A percentile compares a stretch with the other conserved stretches of the same genome.
These are phyloP conservation scores for Aphodius granarius DNA, from an alignment of 2,888 invertebrate species.

Conservation along the genomic window DNA sequence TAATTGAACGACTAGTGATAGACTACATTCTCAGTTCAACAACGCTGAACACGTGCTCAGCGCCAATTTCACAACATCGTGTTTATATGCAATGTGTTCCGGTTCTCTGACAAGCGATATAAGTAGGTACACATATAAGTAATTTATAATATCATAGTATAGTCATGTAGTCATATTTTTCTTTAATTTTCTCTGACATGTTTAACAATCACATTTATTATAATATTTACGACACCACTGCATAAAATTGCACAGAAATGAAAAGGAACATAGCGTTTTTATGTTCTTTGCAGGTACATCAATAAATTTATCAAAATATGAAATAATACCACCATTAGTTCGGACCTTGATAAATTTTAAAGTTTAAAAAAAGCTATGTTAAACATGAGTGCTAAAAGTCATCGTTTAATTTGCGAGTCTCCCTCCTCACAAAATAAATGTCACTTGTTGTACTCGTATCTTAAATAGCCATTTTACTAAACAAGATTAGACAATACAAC, in stretches of 20 bases:
- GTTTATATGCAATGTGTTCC: background rate
- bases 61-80: conserved; percentile 9
- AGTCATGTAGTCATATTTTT: background rate
- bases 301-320: background rate
- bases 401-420: no score
- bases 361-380: background rate
- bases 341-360: background rate
- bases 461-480: background rate
- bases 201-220: background rate
- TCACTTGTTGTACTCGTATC: no score
- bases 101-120: background rate
- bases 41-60: conserved; percentile 19
- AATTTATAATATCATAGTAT: background rate
- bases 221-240: background rate
- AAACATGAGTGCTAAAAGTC: no score
- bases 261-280: background rate
- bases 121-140: background rate
- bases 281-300: background rate
- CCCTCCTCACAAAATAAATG: no score
- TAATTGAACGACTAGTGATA: conserved; percentile 28
- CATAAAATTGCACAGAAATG: background rate
- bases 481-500: background rate
- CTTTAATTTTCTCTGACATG: background rate
- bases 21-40: conserved; percentile 29
- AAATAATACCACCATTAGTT: background rate